Conservation (phyloP, 2,113 vertebrate species). For the Neodon shergylaensis region DNA sequence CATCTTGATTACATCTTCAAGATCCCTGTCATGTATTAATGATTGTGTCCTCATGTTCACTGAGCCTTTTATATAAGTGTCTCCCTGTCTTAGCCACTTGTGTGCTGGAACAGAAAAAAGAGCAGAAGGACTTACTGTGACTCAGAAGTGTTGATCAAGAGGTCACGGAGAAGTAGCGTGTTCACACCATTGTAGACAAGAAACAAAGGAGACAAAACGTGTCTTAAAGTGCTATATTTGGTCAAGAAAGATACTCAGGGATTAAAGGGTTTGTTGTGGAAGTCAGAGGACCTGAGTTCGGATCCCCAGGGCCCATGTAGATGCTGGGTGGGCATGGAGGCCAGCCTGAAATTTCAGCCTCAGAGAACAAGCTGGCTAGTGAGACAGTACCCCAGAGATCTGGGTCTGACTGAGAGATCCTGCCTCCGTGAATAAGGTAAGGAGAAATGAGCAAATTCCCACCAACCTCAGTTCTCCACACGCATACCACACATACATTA, state of each 20-base stretch:
- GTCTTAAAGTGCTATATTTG: neutral
- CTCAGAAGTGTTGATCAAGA: neutral
- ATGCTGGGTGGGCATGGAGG: neutral
- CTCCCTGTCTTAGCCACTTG: too few species aligned
- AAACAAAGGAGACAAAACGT: neutral
- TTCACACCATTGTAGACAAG: neutral
- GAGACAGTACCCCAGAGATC: neutral
- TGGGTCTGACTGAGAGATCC: neutral
- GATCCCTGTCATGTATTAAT: too few species aligned
- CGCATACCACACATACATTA: neutral
- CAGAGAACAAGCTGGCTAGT: neutral
- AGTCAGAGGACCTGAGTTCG: neutral
- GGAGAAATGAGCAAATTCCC: neutral
- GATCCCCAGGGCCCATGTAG: neutral
- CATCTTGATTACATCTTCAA: too few species aligned
- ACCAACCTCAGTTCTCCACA: neutral
- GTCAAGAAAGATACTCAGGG: too few species aligned
- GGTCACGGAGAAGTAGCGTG: neutral
- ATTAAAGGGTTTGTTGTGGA: neutral
- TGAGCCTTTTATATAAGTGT: too few species aligned
- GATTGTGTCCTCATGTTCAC: too few species aligned
- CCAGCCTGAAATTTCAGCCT: neutral
- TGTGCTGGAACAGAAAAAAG: neutral
- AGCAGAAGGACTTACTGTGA: neutral
- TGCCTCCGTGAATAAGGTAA: neutral